Percentiles rank a stretch among this genome's conserved stretches.
Evolutionary conservation across 2,797 vertebrate genomes (phyloP).

Genomic region (Acanthiza pusilla): DNA sequence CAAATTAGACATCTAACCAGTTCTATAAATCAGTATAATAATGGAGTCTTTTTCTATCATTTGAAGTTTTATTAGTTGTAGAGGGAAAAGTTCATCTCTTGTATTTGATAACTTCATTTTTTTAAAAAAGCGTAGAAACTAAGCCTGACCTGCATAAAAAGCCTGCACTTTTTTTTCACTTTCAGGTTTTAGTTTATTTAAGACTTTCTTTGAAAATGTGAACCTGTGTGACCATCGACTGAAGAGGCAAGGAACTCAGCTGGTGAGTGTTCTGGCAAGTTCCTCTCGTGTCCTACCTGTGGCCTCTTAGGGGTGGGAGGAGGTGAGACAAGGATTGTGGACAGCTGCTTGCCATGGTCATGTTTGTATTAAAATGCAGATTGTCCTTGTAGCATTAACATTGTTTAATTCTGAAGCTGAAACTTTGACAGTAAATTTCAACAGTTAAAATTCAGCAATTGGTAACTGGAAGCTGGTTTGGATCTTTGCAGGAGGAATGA

Average conservation of each 20-base stretch:
- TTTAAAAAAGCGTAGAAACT: not conserved
- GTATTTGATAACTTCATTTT: not conserved
- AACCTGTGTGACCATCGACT: slow-evolving; percentile 97
- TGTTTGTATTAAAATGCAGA: not conserved
- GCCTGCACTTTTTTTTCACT: not conserved
- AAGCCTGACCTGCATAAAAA: not conserved
- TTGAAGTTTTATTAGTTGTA: not conserved
- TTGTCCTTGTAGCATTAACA: not conserved
- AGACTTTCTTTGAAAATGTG: slow-evolving; percentile 99
- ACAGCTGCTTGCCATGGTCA: not conserved
- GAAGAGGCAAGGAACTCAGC: slow-evolving; percentile 94
- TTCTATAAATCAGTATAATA: not conserved
- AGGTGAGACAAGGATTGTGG: not conserved
- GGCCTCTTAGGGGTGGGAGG: not conserved
- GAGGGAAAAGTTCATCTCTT: not conserved
- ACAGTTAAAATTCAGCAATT: not conserved
- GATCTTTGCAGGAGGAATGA: not conserved
- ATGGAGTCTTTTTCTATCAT: not conserved
- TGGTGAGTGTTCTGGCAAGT: slow-evolving; percentile 79
- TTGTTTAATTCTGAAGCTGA: not conserved
- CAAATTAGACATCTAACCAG: not conserved
- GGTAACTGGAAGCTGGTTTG: not conserved
- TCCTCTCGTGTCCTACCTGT: not conserved
- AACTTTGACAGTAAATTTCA: not conserved
- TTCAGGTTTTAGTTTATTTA: slow-evolving; percentile 96